Percentiles rank a stretch among this genome's conserved stretches.
These are phyloP conservation scores for Acipenser oxyrinchus DNA, from an alignment of 2,797 vertebrate species.

Conservation along the genomic window DNA sequence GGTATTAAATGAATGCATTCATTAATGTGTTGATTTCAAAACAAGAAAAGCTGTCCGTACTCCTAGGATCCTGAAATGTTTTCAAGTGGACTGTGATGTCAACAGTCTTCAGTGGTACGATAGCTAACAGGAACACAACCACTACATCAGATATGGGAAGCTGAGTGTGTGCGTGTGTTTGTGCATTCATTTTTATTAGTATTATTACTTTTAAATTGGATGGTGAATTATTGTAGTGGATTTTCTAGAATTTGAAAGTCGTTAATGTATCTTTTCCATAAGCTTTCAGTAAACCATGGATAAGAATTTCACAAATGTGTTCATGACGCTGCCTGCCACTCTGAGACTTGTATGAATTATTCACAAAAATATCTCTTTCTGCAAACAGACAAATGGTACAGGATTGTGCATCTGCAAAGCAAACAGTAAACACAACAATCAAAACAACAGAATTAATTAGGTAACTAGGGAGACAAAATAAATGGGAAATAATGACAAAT, in stretches of 20 bases:
- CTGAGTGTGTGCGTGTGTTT: too few relatives aligned
- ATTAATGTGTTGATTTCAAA: too few relatives aligned
- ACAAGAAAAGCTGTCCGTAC: too few relatives aligned
- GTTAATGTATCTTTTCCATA: conserved; percentile 28
- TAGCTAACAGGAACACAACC: too few relatives aligned
- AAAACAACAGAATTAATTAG: conserved; percentile 52
- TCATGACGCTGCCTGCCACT: conserved; percentile 54
- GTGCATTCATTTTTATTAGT: too few relatives aligned
- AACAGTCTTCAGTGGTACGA: too few relatives aligned
- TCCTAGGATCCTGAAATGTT: too few relatives aligned
- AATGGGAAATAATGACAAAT: conserved; percentile 46
- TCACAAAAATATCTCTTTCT: conserved; percentile 45
- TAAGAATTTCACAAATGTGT: conserved; percentile 50
- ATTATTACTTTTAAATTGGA: too few relatives aligned
- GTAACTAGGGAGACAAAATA: conserved; percentile 54
- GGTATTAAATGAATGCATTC: too few relatives aligned
- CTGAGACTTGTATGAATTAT: conserved; percentile 55
- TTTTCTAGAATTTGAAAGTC: conserved; percentile 32
- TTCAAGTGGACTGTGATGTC: too few relatives aligned
- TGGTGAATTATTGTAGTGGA: conserved; percentile 25
- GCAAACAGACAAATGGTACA: conserved; percentile 55
- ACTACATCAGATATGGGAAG: too few relatives aligned
- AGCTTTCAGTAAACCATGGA: conserved; percentile 43
- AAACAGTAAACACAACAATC: conserved; percentile 59
- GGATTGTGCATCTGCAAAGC: conserved; percentile 43